phyloP scores from a whole-genome alignment of 2,888 invertebrate genomes.

The Coleophora flavipennella region DNA sequence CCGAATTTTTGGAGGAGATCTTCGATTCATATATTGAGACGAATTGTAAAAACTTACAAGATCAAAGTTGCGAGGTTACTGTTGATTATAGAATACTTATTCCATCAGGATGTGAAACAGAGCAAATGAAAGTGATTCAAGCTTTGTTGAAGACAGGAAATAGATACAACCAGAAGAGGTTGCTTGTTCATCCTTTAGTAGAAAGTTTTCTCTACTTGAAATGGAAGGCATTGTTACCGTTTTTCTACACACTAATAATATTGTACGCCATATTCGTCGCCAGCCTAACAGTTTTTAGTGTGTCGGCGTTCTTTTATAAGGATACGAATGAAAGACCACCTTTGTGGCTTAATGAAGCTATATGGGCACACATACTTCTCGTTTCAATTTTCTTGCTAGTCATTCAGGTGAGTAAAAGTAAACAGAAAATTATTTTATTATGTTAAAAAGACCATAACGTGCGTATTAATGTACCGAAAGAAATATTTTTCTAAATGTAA shows the following conservation, averaged over 20 bases:
- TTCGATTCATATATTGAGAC: constrained; percentile 65
- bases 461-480: no score
- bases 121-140: constrained; percentile 71
- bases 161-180: constrained; percentile 51
- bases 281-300: constrained; percentile 60
- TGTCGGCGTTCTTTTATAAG: constrained; percentile 60
- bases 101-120: constrained; percentile 53
- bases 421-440: no score
- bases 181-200: constrained; percentile 70
- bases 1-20: constrained; percentile 63
- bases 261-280: constrained; percentile 62
- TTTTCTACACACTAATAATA: constrained; percentile 66
- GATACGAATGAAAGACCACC: constrained; percentile 41
- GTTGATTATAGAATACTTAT: constrained; percentile 65
- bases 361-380: constrained; percentile 55
- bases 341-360: constrained; percentile 30
- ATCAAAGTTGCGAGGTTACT: constrained; percentile 57
- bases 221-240: constrained; percentile 68
- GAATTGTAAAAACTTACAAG: constrained; percentile 52
- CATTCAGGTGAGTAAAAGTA: constrained; percentile 46
- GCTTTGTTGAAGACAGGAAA: constrained; percentile 68
- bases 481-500: no score
- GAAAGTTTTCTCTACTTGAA: constrained; percentile 72
- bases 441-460: no score
- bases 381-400: constrained; percentile 43